Evolutionary conservation across 2,888 invertebrate genomes (phyloP).

Genomic region (Agrilus biguttatus): DNA sequence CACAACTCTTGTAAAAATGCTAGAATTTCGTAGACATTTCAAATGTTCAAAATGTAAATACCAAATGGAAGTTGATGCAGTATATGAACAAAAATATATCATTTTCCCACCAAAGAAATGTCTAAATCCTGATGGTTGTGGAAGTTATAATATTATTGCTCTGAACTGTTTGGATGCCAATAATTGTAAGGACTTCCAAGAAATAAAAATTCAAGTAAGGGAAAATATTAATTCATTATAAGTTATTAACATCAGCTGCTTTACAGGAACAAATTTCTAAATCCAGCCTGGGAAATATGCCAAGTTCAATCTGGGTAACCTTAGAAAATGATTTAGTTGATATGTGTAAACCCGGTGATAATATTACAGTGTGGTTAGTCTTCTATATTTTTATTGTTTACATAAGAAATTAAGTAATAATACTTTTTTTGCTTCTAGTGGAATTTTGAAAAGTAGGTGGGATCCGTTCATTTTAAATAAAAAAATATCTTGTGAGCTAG

Average conservation of each 20-base stretch:
- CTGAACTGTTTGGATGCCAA: slow-evolving; percentile 42
- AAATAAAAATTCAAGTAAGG: slow-evolving; percentile 63
- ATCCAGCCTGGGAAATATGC: slow-evolving; percentile 55
- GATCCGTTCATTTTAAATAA: slow-evolving; percentile 41
- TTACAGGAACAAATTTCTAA: slow-evolving; percentile 62
- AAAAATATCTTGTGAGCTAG: slow-evolving; percentile 54
- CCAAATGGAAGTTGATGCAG: slow-evolving; percentile 48
- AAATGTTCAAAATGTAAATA: slow-evolving; percentile 65
- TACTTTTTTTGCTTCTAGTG: slow-evolving; percentile 38
- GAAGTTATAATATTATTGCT: slow-evolving; percentile 37
- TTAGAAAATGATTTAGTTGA: slow-evolving; percentile 79
- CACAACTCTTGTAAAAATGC: slow-evolving; percentile 57
- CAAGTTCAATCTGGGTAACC: slow-evolving; percentile 61
- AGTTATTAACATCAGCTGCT: slow-evolving; percentile 1
- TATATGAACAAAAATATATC: slow-evolving; percentile 39
- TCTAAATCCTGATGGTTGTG: slow-evolving; percentile 41
- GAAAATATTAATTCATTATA: neutral
- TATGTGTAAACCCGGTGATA: slow-evolving; percentile 77
- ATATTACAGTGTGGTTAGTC: slow-evolving; percentile 63
- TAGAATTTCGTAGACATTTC: slow-evolving; percentile 61
- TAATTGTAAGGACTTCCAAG: slow-evolving; percentile 69
- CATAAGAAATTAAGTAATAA: neutral
- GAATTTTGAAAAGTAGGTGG: slow-evolving; percentile 63
- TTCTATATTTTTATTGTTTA: neutral
- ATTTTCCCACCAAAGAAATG: slow-evolving; percentile 37